A percentile compares a stretch with the other conserved stretches of the same genome.
These are phyloP conservation scores for Antigone vipio DNA, from an alignment of 2,113 vertebrate species.

Conservation along the genomic window DNA sequence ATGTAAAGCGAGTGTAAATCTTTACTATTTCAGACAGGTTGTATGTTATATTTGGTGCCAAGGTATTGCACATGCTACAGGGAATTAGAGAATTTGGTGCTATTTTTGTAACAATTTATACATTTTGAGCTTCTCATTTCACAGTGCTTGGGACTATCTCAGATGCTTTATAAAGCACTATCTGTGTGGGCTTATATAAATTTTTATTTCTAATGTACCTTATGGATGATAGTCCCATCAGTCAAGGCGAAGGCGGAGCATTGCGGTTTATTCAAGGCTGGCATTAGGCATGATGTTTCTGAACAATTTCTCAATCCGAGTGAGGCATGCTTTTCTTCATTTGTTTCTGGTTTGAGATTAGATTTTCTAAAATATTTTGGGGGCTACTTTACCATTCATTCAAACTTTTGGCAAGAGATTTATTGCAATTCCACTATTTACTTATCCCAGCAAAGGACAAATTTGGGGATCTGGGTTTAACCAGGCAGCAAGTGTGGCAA, in stretches of 20 bases:
- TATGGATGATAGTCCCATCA: neutral
- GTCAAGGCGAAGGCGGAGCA: neutral
- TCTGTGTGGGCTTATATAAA: neutral
- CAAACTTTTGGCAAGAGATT: neutral
- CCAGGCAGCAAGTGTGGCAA: neutral
- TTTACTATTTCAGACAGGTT: neutral
- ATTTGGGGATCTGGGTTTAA: neutral
- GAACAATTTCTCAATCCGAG: neutral
- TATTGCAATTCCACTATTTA: neutral
- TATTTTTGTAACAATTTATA: neutral
- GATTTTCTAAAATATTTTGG: neutral
- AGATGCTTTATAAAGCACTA: neutral
- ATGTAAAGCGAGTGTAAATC: neutral
- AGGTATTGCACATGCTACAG: neutral
- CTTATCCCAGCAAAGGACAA: neutral
- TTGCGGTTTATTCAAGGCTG: neutral
- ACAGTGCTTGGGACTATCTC: neutral
- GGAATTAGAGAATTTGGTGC: neutral
- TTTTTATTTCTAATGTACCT: neutral
- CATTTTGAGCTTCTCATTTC: neutral
- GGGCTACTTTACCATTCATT: neutral
- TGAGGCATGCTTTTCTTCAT: neutral
- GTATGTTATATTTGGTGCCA: neutral
- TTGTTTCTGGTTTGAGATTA: neutral
- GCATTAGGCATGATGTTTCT: neutral